phyloP scores from a whole-genome alignment of 2,797 vertebrate species.

The Phalanger gymnotis region DNA sequence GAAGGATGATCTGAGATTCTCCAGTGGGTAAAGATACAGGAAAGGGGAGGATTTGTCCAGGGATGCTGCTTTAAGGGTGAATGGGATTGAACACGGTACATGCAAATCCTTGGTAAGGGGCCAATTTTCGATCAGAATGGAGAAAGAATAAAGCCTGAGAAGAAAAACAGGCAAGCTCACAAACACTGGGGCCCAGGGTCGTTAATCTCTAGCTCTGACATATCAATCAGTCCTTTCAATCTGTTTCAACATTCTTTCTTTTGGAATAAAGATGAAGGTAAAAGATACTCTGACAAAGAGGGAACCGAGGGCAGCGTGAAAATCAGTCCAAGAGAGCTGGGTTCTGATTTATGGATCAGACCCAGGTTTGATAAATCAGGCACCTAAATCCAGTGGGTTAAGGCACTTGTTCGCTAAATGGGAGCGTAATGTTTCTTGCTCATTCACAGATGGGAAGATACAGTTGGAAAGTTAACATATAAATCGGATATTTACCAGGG shows the following conservation, averaged over 20 bases:
- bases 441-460: constrained; percentile 44
- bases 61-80: constrained; percentile 41
- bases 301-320: neutral
- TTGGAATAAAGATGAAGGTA: constrained; percentile 75
- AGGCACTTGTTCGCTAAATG: constrained; percentile 64
- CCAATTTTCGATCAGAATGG: constrained; percentile 42
- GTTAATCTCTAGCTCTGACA: constrained; percentile 58
- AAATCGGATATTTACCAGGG: constrained; percentile 67
- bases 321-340: constrained; percentile 20
- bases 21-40: constrained; percentile 44
- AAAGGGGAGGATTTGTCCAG: constrained; percentile 43
- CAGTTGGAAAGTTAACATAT: constrained; percentile 54
- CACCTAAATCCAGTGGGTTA: constrained; percentile 13
- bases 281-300: constrained; percentile 56
- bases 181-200: constrained; percentile 30
- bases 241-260: constrained; percentile 63
- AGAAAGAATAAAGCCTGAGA: constrained; percentile 30
- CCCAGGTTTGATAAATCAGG: constrained; percentile 67
- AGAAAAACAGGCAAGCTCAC: constrained; percentile 28
- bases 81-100: constrained; percentile 34
- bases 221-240: constrained; percentile 71
- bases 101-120: constrained; percentile 61
- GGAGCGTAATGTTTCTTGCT: constrained; percentile 48
- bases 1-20: constrained; percentile 23
- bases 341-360: constrained; percentile 64